Percentiles rank a stretch among this genome's conserved stretches.
Evolutionary conservation across 2,888 invertebrate genomes (phyloP).

Genomic region (Encarsia formosa): DNA sequence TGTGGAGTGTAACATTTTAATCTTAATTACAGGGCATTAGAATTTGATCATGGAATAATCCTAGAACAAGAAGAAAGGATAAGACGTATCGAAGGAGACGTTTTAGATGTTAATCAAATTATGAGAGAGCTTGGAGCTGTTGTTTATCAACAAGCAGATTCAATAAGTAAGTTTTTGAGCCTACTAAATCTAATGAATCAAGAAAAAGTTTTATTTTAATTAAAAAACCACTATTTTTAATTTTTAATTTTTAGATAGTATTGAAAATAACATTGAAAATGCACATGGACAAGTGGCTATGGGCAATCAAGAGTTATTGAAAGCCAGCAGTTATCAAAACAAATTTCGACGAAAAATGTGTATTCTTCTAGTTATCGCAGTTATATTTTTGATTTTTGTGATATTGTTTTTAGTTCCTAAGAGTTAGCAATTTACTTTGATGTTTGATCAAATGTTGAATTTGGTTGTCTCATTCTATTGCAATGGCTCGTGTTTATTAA

Average conservation of each 20-base stretch:
- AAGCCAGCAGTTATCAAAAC: conserved; percentile 76
- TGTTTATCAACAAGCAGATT: conserved; percentile 68
- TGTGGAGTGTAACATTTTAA: conserved; percentile 5
- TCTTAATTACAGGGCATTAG: conserved; percentile 55
- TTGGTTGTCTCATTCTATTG: conserved; percentile 44
- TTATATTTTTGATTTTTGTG: conserved; percentile 64
- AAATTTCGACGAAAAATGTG: conserved; percentile 71
- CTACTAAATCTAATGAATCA: background rate
- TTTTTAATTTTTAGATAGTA: conserved; percentile 64
- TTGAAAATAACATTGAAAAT: conserved; percentile 76
- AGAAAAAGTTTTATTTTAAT: conserved; percentile 3
- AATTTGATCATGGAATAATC: conserved; percentile 76
- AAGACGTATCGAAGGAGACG: conserved; percentile 74
- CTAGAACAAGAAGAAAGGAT: conserved; percentile 77
- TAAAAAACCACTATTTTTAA: conserved; percentile 2
- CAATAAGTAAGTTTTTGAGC: conserved; percentile 59
- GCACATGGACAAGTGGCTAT: conserved; percentile 71
- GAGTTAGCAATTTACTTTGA: conserved; percentile 45
- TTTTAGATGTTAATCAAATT: conserved; percentile 78
- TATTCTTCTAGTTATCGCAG: conserved; percentile 64
- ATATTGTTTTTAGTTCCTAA: conserved; percentile 60
- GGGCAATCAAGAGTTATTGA: conserved; percentile 74
- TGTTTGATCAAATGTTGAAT: conserved; percentile 34
- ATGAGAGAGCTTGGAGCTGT: conserved; percentile 72
- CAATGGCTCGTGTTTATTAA: conserved; percentile 8